Evolutionary conservation across 2,113 vertebrate species (phyloP).

Genomic region (Platichthys flesus): DNA sequence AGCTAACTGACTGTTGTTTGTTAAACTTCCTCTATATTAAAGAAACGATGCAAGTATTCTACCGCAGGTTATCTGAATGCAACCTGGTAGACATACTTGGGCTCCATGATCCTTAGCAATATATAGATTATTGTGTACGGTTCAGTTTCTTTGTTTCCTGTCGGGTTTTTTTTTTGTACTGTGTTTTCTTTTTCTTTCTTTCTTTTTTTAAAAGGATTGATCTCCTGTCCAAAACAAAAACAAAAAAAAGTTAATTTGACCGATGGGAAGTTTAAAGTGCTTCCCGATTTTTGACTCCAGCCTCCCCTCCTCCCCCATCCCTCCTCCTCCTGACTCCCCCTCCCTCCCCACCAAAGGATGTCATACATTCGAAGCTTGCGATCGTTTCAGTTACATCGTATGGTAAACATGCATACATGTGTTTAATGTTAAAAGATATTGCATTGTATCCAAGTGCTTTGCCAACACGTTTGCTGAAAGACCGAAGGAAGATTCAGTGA

Average conservation of each 20-base stretch:
- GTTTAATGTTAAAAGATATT: constrained; percentile 76
- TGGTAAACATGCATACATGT: constrained; percentile 71
- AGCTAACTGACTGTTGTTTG: constrained; percentile 77
- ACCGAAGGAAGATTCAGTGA: constrained; percentile 38
- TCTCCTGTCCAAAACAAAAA: constrained; percentile 50
- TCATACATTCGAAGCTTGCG: constrained; percentile 75
- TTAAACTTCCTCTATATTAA: constrained; percentile 70
- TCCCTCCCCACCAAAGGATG: constrained; percentile 46
- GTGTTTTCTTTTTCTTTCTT: constrained; percentile 1
- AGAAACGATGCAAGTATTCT: constrained; percentile 76
- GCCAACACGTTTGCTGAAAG: constrained; percentile 71
- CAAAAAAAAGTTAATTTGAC: constrained; percentile 60
- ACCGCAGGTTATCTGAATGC: constrained; percentile 76
- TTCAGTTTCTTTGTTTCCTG: constrained; percentile 71
- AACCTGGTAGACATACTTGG: constrained; percentile 79
- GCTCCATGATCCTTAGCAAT: constrained; percentile 80
- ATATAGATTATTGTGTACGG: constrained; percentile 76
- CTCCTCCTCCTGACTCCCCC: neutral
- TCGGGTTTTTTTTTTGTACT: constrained; percentile 45
- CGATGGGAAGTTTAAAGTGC: constrained; percentile 67
- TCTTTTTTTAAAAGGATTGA: constrained; percentile 48
- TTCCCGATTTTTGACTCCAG: constrained; percentile 62
- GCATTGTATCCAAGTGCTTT: constrained; percentile 80
- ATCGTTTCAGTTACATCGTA: constrained; percentile 67
- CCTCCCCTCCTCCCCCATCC: neutral